Percentiles rank a stretch among this genome's conserved stretches.
These are phyloP conservation scores for Virgularia gustaviana DNA, from an alignment of 92 coral and sea anemone genomes.

Conservation along the genomic window DNA sequence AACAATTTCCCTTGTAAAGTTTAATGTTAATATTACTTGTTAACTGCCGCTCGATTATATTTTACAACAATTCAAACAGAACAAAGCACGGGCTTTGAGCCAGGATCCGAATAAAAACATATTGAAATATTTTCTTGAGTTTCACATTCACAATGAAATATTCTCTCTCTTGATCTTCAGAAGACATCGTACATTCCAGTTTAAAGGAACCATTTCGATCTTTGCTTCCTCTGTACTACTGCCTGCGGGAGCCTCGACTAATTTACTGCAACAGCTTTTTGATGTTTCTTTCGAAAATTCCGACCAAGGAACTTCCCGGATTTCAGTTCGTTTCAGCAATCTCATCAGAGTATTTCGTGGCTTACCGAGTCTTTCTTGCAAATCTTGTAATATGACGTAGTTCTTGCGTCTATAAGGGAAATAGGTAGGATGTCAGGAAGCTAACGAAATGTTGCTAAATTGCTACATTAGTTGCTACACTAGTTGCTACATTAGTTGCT, in stretches of 20 bases:
- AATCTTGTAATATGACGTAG: conserved; percentile 71
- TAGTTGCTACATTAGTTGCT: no score
- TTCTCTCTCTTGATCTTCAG: conserved; percentile 71
- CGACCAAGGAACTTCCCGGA: conserved; percentile 74
- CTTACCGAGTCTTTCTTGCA: conserved; percentile 61
- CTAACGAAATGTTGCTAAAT: no score
- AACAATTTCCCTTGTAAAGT: no score
- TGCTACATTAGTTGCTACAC: neutral
- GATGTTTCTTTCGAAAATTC: conserved; percentile 65
- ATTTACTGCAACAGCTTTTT: conserved; percentile 54
- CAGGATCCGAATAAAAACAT: no score
- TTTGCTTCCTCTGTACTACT: conserved; percentile 59
- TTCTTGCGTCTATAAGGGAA: conserved; percentile 69
- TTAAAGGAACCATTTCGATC: conserved; percentile 74
- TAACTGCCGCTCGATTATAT: no score
- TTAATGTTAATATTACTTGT: no score
- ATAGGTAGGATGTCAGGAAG: neutral
- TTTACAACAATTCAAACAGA: no score
- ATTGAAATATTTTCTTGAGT: no score
- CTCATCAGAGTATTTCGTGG: conserved; percentile 65
- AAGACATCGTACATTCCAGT: conserved; percentile 69
- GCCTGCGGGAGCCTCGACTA: conserved; percentile 55
- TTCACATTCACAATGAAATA: conserved; percentile 34
- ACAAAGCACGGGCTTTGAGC: no score
- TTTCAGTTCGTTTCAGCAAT: conserved; percentile 63